Evolutionary conservation across 1,140 invertebrate species (phyloP).

Genomic region (Hetaerina americana): DNA sequence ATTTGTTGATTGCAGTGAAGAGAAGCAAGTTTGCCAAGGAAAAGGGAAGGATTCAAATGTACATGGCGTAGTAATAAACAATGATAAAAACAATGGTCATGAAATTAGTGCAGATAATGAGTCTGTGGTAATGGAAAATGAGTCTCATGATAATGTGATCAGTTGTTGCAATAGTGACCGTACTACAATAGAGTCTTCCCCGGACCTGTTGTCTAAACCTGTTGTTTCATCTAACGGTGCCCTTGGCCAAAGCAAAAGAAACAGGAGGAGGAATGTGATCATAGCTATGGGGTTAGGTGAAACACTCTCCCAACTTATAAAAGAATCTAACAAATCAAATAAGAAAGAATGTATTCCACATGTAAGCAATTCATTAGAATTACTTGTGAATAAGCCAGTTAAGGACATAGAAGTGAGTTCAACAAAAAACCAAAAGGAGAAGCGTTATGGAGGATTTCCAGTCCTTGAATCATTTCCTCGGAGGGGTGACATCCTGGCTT

Average conservation of each 20-base stretch:
- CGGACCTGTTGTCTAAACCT: neutral
- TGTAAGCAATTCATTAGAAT: neutral
- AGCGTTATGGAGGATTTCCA: neutral
- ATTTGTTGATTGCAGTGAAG: too few species aligned
- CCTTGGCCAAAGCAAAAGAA: neutral
- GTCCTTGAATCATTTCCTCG: neutral
- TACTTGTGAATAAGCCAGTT: neutral
- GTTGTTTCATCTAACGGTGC: neutral
- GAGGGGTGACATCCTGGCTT: neutral
- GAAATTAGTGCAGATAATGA: neutral
- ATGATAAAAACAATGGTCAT: neutral
- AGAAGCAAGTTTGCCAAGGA: too few species aligned
- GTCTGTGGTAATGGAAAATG: neutral
- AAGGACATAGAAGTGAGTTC: neutral
- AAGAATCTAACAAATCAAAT: neutral
- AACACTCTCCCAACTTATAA: neutral
- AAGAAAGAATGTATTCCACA: too few species aligned
- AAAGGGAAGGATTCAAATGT: too few species aligned
- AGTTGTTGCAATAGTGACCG: neutral
- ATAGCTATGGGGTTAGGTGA: neutral
- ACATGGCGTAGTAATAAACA: too few species aligned
- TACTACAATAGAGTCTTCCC: neutral
- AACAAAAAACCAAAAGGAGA: neutral
- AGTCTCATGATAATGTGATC: neutral
- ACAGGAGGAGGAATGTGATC: neutral